Conservation (phyloP, 2,888 invertebrate genomes). For the Cecidostiba fungosa region DNA sequence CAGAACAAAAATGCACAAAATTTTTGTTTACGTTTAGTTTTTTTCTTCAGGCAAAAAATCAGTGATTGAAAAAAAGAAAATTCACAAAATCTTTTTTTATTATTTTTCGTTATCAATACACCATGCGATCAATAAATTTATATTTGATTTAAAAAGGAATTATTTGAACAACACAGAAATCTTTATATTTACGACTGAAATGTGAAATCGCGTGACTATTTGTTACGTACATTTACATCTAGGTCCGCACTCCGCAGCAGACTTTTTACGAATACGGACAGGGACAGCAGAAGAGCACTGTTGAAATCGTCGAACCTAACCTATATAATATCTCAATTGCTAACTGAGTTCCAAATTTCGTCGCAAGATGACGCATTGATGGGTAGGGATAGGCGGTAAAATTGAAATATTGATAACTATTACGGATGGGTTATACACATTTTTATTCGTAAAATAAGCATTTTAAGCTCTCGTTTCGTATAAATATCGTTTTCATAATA, state of each 20-base stretch:
- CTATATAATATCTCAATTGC: background rate
- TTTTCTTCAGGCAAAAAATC: background rate
- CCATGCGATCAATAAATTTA: background rate
- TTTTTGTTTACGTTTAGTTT: background rate
- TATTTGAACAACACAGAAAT: background rate
- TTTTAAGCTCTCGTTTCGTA: constrained; percentile 8
- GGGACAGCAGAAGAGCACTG: constrained; percentile 29
- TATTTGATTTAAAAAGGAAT: background rate
- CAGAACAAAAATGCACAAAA: background rate
- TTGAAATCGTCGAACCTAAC: constrained; percentile 21
- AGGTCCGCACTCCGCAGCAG: background rate
- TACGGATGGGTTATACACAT: background rate
- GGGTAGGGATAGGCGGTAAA: background rate
- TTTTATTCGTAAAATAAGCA: constrained; percentile 37
- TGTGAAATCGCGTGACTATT: constrained; percentile 22
- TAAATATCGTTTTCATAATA: constrained; percentile 20
- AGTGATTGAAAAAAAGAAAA: background rate
- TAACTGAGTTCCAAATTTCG: background rate
- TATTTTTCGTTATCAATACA: background rate
- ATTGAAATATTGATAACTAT: background rate
- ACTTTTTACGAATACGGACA: background rate
- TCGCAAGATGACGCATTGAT: constrained; percentile 33
- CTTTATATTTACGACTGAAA: background rate
- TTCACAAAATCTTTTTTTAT: background rate
- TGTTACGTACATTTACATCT: constrained; percentile 39